Evolutionary conservation across 2,888 invertebrate species (phyloP), one percentile per base, ranked within the genome.

Genomic region (Exephanes ischioxanthus): DNA sequence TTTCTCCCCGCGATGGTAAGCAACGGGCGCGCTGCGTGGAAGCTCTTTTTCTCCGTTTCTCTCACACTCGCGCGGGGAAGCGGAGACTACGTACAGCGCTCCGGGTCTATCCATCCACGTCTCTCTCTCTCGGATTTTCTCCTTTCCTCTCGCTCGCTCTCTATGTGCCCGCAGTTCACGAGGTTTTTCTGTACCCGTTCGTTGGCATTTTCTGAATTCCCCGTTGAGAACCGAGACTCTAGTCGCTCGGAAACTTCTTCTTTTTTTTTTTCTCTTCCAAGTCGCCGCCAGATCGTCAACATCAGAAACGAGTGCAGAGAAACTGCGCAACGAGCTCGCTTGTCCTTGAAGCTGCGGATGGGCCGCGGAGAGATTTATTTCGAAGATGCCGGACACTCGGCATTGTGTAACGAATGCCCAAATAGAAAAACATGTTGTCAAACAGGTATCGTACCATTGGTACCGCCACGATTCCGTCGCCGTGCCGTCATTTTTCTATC

Each of bases 201-300:
- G 22, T 55, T 82, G 66, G 79, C 79, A 82, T 82, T 82, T 82
- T 85, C 82, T 79, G 73, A 85, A 85, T 82, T 82, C 83, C 85
- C 81, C 85, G 82, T 78, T 82, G 81, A 55, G 77, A 82, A 71
- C 76, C 16, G 51, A 45, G 72, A 33, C 33, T 63, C 63, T 5
- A 63, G 63, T 63, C 63, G 63, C 16, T 63, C 33, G 16, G 63
- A 63, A 63, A 33, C 33, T n/a, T 63, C 16, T 16, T 63, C 33
- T 33, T 6, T 63, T 63, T 33, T 5, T 33, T 63, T 9, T 22
- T 26, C 5, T n/a, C 19, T 16, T 19, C 53, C 53, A 16, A 53
- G 6, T 63, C 63, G 63, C n/a, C 30, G 63, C 16, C n/a, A 33
- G 33, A 63, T 33, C 75, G 53, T 63, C 51, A 37, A 68, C 63